Base-by-base conservation (phyloP, 2,888 invertebrate genomes). In the Crioceris asparagi region DNA sequence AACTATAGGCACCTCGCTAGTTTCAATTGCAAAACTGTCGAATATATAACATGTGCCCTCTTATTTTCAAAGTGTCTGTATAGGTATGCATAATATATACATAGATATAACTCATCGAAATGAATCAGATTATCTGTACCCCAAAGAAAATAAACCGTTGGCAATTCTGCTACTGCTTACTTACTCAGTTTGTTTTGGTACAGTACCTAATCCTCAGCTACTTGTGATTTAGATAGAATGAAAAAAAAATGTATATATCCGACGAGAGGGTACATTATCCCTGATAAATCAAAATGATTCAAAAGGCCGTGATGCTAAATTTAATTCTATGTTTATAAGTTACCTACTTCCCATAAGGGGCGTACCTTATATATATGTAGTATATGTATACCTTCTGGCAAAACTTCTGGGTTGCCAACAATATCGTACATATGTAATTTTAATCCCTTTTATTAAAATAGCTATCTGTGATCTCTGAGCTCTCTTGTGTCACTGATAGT, bases 371-470 rank as follows among this genome's bases (percentile, higher is more conserved):
- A n/a, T n/a, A n/a, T n/a, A n/a, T n/a, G n/a, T n/a, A n/a, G n/a
- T n/a, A n/a, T n/a, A n/a, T n/a, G n/a, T 40, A 46, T 49, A 49
- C 52, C 56, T 53, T 47, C 40, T 50, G 49, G 55, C 49, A 47
- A 43, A 47, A 48, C 46, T n/a, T 46, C 47, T 47, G 54, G 53
- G 52, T 52, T 49, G 42, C 50, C 48, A 49, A 60, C 59, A 60
- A 60, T 59, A 58, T 57, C 53, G 49, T 57, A 61, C 61, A 61
- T 59, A 61, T 62, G 62, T 61, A 61, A 60, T 60, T 61, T 61
- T 63, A 64, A 64, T 64, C 61, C 61, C 53, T 55, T 58, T 60
- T 60, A 61, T 62, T 61, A 57, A 57, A 62, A 60, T 59, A 51
- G 56, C 58, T 61, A 61, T 61, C 61, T 60, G 33, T 44, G 54